Evolutionary conservation across 2,113 vertebrate genomes (phyloP).

Genomic region (Sardina pilchardus): DNA sequence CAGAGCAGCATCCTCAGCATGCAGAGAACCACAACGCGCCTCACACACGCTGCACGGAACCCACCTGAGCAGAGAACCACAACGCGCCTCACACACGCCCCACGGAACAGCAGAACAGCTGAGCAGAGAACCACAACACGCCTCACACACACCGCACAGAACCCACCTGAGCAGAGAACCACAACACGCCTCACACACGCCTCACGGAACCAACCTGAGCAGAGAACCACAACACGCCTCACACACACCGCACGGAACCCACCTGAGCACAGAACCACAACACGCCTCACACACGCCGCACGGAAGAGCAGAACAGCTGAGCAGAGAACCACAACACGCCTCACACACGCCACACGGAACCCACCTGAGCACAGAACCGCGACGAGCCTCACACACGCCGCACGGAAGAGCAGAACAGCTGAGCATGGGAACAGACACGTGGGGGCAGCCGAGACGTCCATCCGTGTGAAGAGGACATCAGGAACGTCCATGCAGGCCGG

Average conservation of each 20-base stretch:
- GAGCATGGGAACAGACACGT: neutral
- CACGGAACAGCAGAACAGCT: too few species aligned
- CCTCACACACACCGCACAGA: slow-evolving; percentile 24
- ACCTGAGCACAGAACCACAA: slow-evolving; percentile 50
- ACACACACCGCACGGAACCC: slow-evolving; percentile 19
- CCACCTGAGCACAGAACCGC: too few species aligned
- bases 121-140: slow-evolving; percentile 45
- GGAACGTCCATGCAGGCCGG: neutral
- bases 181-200: too few species aligned
- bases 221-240: slow-evolving; percentile 43
- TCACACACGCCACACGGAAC: slow-evolving; percentile 25
- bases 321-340: slow-evolving; percentile 44
- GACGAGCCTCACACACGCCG: too few species aligned
- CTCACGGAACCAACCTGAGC: too few species aligned
- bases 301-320: too few species aligned
- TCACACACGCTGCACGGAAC: slow-evolving; percentile 24
- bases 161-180: too few species aligned
- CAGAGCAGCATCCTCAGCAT: slow-evolving; percentile 59
- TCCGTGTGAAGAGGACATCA: neutral
- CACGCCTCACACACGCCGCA: slow-evolving; percentile 19
- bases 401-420: neutral
- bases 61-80: slow-evolving; percentile 46
- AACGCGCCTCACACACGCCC: slow-evolving; percentile 30
- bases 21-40: slow-evolving; percentile 44
- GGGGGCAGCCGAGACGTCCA: neutral